These are phyloP conservation scores for Larimichthys polyactis DNA, from an alignment of 2,113 vertebrate genomes.

Conservation along the genomic window DNA sequence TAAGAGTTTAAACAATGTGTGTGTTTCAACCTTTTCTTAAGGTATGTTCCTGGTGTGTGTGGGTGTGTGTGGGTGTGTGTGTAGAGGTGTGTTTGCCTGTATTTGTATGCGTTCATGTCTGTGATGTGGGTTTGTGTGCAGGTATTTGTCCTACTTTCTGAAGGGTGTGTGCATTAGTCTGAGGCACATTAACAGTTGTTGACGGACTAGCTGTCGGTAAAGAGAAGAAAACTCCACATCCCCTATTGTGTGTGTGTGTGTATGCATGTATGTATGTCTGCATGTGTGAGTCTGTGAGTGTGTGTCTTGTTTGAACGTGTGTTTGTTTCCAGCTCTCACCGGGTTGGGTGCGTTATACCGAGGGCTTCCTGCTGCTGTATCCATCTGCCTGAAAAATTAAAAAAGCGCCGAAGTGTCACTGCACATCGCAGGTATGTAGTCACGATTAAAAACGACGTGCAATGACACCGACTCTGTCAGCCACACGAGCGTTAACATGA, in stretches of 20 bases:
- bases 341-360: slow-evolving; percentile 61
- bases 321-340: slow-evolving; percentile 67
- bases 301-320: slow-evolving; percentile 34
- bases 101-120: not conserved
- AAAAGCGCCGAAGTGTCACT: slow-evolving; percentile 51
- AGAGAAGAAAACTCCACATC: slow-evolving; percentile 26
- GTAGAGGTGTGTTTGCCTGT: slow-evolving; percentile 21
- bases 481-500: not conserved
- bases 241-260: not conserved
- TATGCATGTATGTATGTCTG: not conserved
- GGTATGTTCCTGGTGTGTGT: not conserved
- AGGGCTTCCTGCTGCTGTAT: slow-evolving; percentile 77
- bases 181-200: not conserved
- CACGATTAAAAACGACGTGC: not conserved
- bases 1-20: not conserved
- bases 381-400: slow-evolving; percentile 50
- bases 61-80: slow-evolving; percentile 9
- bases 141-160: slow-evolving; percentile 35
- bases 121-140: not conserved
- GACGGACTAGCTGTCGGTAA: not conserved
- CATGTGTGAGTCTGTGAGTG: not conserved
- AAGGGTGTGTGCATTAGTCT: not conserved
- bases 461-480: not conserved
- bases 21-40: not conserved
- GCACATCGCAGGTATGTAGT: slow-evolving; percentile 62